Conservation (phyloP, 1,140 invertebrate genomes). For the Whitmania pigra region DNA sequence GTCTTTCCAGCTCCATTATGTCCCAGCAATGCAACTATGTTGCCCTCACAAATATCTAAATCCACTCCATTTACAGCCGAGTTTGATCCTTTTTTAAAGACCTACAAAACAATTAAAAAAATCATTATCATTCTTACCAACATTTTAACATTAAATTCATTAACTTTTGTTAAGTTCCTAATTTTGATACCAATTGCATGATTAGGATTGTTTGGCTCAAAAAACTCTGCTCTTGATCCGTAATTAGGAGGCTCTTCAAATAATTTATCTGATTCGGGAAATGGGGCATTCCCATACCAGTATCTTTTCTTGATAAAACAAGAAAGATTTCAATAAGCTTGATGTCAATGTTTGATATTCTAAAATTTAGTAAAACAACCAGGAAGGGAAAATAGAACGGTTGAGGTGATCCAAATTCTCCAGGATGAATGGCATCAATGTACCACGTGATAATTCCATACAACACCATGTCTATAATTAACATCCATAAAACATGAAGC, state of each 20-base stretch:
- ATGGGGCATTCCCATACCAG: too few relatives aligned
- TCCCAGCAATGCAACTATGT: conserved; percentile 49
- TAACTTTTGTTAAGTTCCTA: conserved; percentile 34
- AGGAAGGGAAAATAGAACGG: conserved; percentile 44
- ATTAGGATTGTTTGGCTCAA: conserved; percentile 49
- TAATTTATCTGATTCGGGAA: too few relatives aligned
- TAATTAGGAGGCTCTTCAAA: too few relatives aligned
- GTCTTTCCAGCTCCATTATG: conserved; percentile 53
- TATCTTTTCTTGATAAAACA: too few relatives aligned
- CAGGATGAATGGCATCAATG: conserved; percentile 51
- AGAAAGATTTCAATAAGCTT: too few relatives aligned
- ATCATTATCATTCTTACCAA: conserved; percentile 1
- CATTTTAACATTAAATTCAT: background rate
- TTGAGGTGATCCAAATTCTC: conserved; percentile 46
- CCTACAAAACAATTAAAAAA: background rate
- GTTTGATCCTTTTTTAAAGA: conserved; percentile 23
- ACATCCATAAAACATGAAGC: conserved; percentile 43
- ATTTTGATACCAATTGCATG: conserved; percentile 45
- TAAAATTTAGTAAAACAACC: conserved; percentile 28
- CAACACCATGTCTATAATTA: conserved; percentile 46
- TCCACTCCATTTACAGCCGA: conserved; percentile 54
- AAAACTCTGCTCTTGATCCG: conserved; percentile 27
- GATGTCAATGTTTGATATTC: too few relatives aligned
- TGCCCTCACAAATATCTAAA: conserved; percentile 51
- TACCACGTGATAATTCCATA: conserved; percentile 48